phyloP scores from a whole-genome alignment of 2,797 vertebrate species.

The Hozukius guyotensis region DNA sequence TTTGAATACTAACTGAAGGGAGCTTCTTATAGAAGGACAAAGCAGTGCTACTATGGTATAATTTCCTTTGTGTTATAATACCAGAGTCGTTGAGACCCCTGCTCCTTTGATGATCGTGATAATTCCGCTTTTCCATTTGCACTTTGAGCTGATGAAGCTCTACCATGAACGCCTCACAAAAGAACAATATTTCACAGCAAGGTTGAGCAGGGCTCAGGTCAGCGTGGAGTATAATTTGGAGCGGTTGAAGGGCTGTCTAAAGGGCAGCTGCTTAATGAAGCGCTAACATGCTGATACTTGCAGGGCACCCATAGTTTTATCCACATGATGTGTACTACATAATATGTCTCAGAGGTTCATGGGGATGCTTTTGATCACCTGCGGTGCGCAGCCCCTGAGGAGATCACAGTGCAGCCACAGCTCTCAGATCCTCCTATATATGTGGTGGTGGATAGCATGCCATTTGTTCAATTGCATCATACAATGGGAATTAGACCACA shows the following conservation, averaged over 20 bases:
- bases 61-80: neutral
- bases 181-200: neutral
- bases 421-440: slow-evolving; percentile 34
- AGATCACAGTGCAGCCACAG: slow-evolving; percentile 47
- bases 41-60: neutral
- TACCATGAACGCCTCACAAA: neutral
- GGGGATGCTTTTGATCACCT: slow-evolving; percentile 53
- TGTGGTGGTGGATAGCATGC: neutral
- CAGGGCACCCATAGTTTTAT: slow-evolving; percentile 10
- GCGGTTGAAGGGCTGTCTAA: slow-evolving; percentile 12
- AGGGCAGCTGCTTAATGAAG: slow-evolving; percentile 30
- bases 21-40: neutral
- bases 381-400: slow-evolving; percentile 22
- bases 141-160: slow-evolving; percentile 9
- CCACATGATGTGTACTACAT: slow-evolving; percentile 33
- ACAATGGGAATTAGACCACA: neutral
- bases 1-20: neutral
- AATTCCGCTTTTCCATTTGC: neutral
- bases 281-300: slow-evolving; percentile 19
- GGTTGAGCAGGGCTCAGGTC: slow-evolving; percentile 10
- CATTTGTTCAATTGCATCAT: neutral
- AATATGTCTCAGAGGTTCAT: slow-evolving; percentile 35
- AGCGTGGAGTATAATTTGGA: slow-evolving; percentile 14
- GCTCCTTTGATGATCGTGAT: neutral
- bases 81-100: neutral